Conservation (phyloP, 2,797 vertebrate genomes). For the Chelmon rostratus region DNA sequence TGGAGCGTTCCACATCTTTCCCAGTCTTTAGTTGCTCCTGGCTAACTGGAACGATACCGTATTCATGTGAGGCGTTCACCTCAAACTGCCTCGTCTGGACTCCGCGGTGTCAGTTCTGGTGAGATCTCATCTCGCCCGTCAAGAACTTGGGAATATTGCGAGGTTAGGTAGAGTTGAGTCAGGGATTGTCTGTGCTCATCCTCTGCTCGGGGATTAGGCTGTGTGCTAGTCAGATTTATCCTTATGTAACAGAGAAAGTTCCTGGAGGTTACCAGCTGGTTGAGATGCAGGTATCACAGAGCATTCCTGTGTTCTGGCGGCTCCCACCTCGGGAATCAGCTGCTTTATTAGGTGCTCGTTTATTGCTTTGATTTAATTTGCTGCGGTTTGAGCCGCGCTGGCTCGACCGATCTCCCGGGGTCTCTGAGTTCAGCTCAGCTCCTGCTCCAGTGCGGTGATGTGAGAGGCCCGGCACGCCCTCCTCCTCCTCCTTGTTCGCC, state of each 20-base stretch:
- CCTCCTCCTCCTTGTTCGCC: constrained; percentile 32
- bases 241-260: constrained; percentile 72
- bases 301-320: constrained; percentile 37
- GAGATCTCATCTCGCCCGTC: neutral
- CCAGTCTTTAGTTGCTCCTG: no score
- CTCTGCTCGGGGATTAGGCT: constrained; percentile 71
- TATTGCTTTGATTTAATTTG: constrained; percentile 60
- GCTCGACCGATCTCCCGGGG: constrained; percentile 48
- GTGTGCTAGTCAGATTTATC: constrained; percentile 66
- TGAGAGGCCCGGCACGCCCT: constrained; percentile 63
- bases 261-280: constrained; percentile 43
- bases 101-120: neutral
- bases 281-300: constrained; percentile 22
- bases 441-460: constrained; percentile 46
- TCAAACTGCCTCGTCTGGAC: neutral
- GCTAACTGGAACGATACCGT: no score
- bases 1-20: no score
- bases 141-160: constrained; percentile 27
- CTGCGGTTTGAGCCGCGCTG: constrained; percentile 23
- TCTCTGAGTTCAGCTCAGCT: constrained; percentile 61
- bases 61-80: neutral
- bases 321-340: constrained; percentile 8
- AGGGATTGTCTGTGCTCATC: constrained; percentile 71
- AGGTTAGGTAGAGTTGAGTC: constrained; percentile 45
- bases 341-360: constrained; percentile 58